Percentiles rank a stretch among this genome's conserved stretches.
Conservation (phyloP, 2,888 invertebrate genomes). For the Neoascia interrupta region DNA sequence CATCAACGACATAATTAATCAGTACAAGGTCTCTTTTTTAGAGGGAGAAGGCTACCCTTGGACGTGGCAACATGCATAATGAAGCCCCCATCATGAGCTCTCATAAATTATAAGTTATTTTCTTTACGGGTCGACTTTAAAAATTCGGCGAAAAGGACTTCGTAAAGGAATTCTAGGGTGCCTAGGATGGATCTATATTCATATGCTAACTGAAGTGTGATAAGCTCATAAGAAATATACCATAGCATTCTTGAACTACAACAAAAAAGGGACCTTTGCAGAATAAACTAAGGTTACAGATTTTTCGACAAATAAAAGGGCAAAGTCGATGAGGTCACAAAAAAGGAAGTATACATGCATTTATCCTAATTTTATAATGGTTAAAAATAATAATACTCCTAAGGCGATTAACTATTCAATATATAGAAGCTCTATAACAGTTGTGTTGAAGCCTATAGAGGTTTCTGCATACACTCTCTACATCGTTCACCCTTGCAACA, state of each 20-base stretch:
- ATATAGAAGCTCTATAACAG: too few species aligned
- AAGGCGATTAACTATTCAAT: too few species aligned
- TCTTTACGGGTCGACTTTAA: constrained; percentile 16
- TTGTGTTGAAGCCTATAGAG: too few species aligned
- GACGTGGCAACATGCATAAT: constrained; percentile 53
- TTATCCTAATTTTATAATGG: too few species aligned
- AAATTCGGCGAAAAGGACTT: neutral
- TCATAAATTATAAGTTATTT: constrained; percentile 56
- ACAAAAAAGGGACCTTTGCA: neutral
- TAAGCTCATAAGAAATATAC: constrained; percentile 52
- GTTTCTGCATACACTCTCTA: too few species aligned
- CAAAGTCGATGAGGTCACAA: too few species aligned
- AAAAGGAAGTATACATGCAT: too few species aligned
- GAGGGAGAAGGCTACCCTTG: constrained; percentile 9
- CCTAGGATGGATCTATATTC: neutral
- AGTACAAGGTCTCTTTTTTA: constrained; percentile 25
- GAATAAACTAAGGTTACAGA: too few species aligned
- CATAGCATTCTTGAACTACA: constrained; percentile 41
- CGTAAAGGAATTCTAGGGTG: neutral
- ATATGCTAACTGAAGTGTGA: constrained; percentile 22
- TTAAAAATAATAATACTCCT: too few species aligned
- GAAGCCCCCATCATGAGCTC: constrained; percentile 58
- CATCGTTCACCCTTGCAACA: too few species aligned
- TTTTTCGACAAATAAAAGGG: too few species aligned
- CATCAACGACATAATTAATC: constrained; percentile 65